A percentile compares a stretch with the other conserved stretches of the same genome.
phyloP scores from a whole-genome alignment of 1,140 invertebrate species.

The Chrysomallon squamiferum region DNA sequence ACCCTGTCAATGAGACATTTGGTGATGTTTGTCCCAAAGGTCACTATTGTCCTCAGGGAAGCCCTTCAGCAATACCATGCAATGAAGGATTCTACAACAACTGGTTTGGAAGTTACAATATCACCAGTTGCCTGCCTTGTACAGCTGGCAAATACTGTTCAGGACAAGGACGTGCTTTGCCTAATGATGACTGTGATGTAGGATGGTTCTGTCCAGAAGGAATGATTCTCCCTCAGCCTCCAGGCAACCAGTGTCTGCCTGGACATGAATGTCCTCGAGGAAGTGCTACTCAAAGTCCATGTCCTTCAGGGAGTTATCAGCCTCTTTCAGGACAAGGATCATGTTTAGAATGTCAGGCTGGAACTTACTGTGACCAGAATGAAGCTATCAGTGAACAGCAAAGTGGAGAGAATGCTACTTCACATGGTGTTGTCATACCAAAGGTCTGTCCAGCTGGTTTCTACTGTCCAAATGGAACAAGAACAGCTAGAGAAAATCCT shows the following conservation, averaged over 20 bases:
- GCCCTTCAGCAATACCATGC: constrained; percentile 42
- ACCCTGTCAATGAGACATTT: constrained; percentile 54
- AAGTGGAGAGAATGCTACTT: constrained; percentile 48
- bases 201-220: constrained; percentile 59
- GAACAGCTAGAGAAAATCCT: constrained; percentile 44
- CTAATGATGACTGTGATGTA: constrained; percentile 48
- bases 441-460: constrained; percentile 58
- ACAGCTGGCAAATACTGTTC: constrained; percentile 58
- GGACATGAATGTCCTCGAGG: constrained; percentile 56
- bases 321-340: constrained; percentile 43
- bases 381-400: constrained; percentile 57
- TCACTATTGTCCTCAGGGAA: constrained; percentile 55
- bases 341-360: constrained; percentile 51
- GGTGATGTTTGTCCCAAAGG: constrained; percentile 58
- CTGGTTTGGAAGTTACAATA: constrained; percentile 47
- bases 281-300: constrained; percentile 49
- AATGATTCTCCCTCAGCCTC: constrained; percentile 53
- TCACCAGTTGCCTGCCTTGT: constrained; percentile 54
- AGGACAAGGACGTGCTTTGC: constrained; percentile 44
- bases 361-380: constrained; percentile 57
- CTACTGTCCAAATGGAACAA: constrained; percentile 55
- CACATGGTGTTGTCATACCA: constrained; percentile 59
- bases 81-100: constrained; percentile 46
- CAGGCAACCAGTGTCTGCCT: constrained; percentile 53
- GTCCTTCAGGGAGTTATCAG: constrained; percentile 54